These are phyloP conservation scores for Hyperoplus lanceolatus DNA, from an alignment of 2,797 vertebrate genomes.

Conservation along the genomic window DNA sequence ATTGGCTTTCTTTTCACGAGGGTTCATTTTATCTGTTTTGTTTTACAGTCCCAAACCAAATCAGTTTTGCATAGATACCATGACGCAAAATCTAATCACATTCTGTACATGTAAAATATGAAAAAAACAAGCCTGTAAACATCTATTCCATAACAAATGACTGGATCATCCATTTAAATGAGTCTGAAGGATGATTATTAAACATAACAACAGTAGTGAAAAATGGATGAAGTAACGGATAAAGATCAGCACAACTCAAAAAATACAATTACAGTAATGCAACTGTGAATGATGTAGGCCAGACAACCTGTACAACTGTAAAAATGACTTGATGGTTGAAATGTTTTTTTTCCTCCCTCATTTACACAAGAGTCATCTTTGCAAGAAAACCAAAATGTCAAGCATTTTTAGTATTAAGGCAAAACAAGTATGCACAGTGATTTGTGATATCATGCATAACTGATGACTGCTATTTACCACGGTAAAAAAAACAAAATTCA, in stretches of 20 bases:
- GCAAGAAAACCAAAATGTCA: conserved; percentile 75
- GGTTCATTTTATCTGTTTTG: conserved; percentile 46
- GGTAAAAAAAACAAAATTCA: conserved; percentile 47
- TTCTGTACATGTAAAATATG: conserved; percentile 72
- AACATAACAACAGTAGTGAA: conserved; percentile 38
- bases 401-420: conserved; percentile 76
- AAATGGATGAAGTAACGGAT: conserved; percentile 28
- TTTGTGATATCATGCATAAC: conserved; percentile 82
- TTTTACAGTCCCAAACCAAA: conserved; percentile 63
- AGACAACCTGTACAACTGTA: conserved; percentile 49
- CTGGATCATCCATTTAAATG: conserved; percentile 28
- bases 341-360: background rate
- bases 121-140: conserved; percentile 71
- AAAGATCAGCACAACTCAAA: conserved; percentile 55
- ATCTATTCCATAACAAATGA: conserved; percentile 43
- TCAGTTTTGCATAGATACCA: conserved; percentile 84
- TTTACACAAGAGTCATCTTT: conserved; percentile 64
- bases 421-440: conserved; percentile 88
- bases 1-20: conserved; percentile 38
- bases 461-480: conserved; percentile 60
- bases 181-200: conserved; percentile 33
- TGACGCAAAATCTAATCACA: conserved; percentile 75
- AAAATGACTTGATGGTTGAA: conserved; percentile 42
- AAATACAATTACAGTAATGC: conserved; percentile 43
- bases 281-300: conserved; percentile 37